Conservation (phyloP, 1,140 invertebrate genomes). For the Caligus rogercresseyi region DNA sequence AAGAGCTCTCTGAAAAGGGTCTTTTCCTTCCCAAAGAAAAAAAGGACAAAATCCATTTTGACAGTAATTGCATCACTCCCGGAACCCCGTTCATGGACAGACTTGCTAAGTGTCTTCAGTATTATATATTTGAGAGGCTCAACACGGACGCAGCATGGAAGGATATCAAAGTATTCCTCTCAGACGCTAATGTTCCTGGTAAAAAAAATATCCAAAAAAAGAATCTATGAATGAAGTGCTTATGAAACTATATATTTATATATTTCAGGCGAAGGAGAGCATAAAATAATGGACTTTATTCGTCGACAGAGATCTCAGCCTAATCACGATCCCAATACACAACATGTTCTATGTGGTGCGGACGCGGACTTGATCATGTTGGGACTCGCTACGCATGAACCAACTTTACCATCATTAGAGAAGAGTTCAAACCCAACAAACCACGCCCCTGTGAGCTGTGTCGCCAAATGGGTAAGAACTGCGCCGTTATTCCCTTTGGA, state of each 20-base stretch:
- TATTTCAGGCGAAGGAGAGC: constrained; percentile 66
- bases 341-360: constrained; percentile 92
- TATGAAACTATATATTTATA: not conserved
- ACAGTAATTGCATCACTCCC: constrained; percentile 96
- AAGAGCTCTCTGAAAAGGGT: constrained; percentile 54
- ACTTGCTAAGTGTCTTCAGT: constrained; percentile 80
- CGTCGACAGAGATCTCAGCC: constrained; percentile 73
- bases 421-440: constrained; percentile 97
- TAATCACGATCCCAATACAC: constrained; percentile 91
- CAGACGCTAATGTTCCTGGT: constrained; percentile 90
- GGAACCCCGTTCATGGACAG: constrained; percentile 87
- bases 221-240: no score
- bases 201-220: no score
- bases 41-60: constrained; percentile 78
- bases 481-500: not conserved
- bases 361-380: constrained; percentile 98
- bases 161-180: constrained; percentile 80
- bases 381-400: constrained; percentile 94
- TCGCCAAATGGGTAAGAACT: constrained; percentile 57
- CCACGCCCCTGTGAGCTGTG: constrained; percentile 91
- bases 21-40: constrained; percentile 69
- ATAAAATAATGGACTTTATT: constrained; percentile 99
- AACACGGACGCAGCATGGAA: constrained; percentile 92
- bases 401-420: constrained; percentile 81
- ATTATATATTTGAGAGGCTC: constrained; percentile 83